Evolutionary conservation across 37 sponge, comb jelly and placozoan genomes (phyloP).

Genomic region (Geodia barretti): DNA sequence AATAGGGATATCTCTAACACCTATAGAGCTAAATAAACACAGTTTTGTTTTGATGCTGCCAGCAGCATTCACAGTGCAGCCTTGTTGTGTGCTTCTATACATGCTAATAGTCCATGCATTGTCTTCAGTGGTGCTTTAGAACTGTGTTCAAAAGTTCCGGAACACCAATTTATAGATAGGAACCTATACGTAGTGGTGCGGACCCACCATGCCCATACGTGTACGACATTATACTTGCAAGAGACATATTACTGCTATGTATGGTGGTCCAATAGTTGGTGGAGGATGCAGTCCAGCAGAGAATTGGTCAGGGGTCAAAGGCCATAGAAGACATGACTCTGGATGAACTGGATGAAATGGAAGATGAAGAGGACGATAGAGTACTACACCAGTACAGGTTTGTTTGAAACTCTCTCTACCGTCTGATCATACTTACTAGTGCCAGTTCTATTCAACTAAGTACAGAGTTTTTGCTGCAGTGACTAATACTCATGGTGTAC

Average conservation of each 20-base stretch:
- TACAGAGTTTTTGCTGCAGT: not conserved
- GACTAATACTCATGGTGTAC: not conserved
- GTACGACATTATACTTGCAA: not conserved
- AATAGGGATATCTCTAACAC: too few species aligned
- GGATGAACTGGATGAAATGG: slow-evolving; percentile 96
- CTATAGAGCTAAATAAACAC: too few species aligned
- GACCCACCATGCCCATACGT: too few species aligned
- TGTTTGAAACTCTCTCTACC: not conserved
- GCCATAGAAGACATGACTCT: slow-evolving; percentile 91
- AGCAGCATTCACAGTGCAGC: too few species aligned
- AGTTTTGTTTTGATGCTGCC: too few species aligned
- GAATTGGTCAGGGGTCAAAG: slow-evolving; percentile 44
- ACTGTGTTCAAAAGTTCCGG: too few species aligned
- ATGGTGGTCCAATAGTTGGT: too few species aligned
- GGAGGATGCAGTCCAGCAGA: slow-evolving; percentile 68
- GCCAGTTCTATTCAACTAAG: not conserved
- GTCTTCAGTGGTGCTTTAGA: too few species aligned
- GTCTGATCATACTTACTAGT: not conserved
- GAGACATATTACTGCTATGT: not conserved
- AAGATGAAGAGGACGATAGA: slow-evolving; percentile 97
- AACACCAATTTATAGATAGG: too few species aligned
- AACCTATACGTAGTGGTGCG: too few species aligned
- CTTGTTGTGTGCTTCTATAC: too few species aligned
- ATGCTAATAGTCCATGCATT: too few species aligned
- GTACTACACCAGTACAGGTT: slow-evolving; percentile 91